Percentiles rank a stretch among this genome's conserved stretches.
These are phyloP conservation scores for Phenganax stokvisi DNA, from an alignment of 92 coral and sea anemone species.

Conservation along the genomic window DNA sequence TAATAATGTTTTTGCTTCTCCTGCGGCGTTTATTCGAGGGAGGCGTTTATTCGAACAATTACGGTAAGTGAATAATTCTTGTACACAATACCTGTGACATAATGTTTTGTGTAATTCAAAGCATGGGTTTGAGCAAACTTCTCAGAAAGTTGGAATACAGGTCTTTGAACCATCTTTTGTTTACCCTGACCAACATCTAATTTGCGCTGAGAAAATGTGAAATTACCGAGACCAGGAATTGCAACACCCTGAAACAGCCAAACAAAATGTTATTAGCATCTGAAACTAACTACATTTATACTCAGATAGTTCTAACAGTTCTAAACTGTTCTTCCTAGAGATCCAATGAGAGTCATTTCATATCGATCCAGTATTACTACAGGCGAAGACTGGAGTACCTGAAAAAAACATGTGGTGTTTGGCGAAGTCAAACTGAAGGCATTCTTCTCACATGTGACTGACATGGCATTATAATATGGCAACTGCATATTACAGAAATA, in stretches of 20 bases:
- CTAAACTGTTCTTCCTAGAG: not conserved
- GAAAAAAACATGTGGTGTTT: no score
- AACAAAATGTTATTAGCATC: not conserved
- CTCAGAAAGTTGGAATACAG: constrained; percentile 88
- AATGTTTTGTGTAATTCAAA: constrained; percentile 77
- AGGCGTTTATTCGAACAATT: not conserved
- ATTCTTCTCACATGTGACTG: no score
- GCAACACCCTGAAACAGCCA: constrained; percentile 68
- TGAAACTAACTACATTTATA: not conserved
- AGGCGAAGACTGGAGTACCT: no score
- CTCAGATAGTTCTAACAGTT: not conserved
- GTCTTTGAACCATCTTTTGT: constrained; percentile 81
- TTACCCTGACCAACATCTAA: constrained; percentile 88
- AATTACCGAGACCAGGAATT: constrained; percentile 83
- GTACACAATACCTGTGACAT: constrained; percentile 72
- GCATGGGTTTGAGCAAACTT: constrained; percentile 98
- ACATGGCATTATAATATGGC: not conserved
- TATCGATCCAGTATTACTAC: no score
- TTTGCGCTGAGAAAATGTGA: constrained; percentile 85
- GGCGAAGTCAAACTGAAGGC: no score
- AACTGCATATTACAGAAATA: constrained; percentile 18
- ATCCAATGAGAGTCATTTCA: no score
- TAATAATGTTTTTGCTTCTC: no score
- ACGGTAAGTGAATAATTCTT: not conserved
- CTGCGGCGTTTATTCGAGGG: no score